Conservation (phyloP, 2,113 vertebrate genomes). For the Cryptotis parvus region DNA sequence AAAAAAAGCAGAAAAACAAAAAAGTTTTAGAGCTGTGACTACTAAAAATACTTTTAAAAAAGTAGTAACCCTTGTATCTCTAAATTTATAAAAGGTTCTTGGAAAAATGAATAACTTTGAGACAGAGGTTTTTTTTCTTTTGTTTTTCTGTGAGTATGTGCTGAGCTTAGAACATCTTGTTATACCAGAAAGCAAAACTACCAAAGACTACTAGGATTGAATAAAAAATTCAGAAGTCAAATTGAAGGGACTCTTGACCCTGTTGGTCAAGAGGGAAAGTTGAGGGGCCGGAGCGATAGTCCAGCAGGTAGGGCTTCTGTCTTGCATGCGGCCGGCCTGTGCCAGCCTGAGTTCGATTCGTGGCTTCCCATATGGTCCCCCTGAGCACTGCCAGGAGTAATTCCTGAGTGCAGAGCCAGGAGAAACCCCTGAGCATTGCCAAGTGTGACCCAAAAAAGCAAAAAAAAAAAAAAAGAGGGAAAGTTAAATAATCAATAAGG, state of each 20-base stretch:
- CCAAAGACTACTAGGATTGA: not conserved
- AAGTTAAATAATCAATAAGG: not conserved
- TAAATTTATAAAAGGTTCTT: constrained; percentile 5
- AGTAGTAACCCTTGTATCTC: constrained; percentile 13
- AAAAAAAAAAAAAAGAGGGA: no score
- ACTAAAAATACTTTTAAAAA: not conserved
- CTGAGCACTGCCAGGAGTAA: no score
- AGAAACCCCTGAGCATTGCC: no score
- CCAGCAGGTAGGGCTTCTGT: no score
- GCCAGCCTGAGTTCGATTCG: no score
- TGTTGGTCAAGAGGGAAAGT: not conserved
- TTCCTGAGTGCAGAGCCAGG: no score
- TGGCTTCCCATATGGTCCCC: no score
- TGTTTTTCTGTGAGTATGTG: no score
- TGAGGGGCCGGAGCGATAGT: no score
- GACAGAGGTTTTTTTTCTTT: not conserved
- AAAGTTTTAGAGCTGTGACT: not conserved
- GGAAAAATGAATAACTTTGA: constrained; percentile 19
- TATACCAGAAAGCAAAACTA: not conserved
- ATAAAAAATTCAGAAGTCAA: not conserved
- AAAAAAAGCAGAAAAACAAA: no score
- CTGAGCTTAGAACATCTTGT: not conserved
- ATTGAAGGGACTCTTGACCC: not conserved
- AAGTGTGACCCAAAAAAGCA: no score
- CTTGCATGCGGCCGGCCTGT: no score